Evolutionary conservation across 2,888 invertebrate genomes (phyloP), one percentile per base, ranked within the genome.

Genomic region (Morpho deidamia): DNA sequence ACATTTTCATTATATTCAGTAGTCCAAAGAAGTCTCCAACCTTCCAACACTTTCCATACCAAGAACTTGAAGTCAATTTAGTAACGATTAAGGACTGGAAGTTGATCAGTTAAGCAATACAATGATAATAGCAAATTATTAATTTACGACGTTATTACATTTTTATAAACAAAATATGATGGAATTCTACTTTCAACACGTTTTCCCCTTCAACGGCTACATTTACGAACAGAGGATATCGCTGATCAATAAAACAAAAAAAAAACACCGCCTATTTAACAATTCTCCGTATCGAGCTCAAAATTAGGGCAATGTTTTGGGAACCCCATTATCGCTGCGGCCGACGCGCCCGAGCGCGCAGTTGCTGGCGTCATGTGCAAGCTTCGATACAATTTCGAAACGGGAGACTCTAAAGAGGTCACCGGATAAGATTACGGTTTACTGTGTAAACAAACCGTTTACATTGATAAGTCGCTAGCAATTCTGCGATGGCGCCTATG

Each of bases 381-480:
- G 58, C 55, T 59, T 59, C 78, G 81, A 76, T 87, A 86, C 79
- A 79, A 85, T 86, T 87, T 87, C 83, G 83, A 86, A 86, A 87
- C 88, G 83, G 88, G 86, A 87, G 71, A 72, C 80, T 81, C 77
- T 84, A 88, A 89, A 83, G 84, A 86, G 89, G 88, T 83, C 87
- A 84, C 80, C 81, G 87, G 89, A 89, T 89, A 89, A 88, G 88
- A 89, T 88, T 88, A 87, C 85, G 78, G 81, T 78, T 83, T 78
- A 84, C 86, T 83, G 85, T 81, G 86, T 87, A 88, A 88, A 88
- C 85, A 87, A 83, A 84, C 84, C 83, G 86, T 84, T 84, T 83
- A 85, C 83, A 81, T 84, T 85, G 86, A 88, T 89, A 87, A 84
- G 81, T 84, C 71, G 78, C 77, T 81, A 80, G 81, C 74, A 78